phyloP scores from a whole-genome alignment of 2,797 vertebrate species.

The Hephaestus fuliginosus region DNA sequence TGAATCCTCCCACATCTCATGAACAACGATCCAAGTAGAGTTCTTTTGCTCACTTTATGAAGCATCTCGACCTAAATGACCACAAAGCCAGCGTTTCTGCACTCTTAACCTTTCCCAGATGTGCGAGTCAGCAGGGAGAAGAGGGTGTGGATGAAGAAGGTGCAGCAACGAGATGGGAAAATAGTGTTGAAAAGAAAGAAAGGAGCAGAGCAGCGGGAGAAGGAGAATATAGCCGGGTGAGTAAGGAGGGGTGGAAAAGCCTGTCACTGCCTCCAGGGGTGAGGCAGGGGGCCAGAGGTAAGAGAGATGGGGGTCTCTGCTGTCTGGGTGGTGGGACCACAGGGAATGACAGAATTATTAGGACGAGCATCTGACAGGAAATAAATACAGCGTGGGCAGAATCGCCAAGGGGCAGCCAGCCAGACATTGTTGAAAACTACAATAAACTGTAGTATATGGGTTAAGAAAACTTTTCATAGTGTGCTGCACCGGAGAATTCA shows the following conservation, averaged over 20 bases:
- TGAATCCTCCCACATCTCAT: background rate
- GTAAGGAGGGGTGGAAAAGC: conserved; percentile 36
- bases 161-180: conserved; percentile 55
- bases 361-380: conserved; percentile 78
- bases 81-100: conserved; percentile 53
- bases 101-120: conserved; percentile 79
- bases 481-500: conserved; percentile 35
- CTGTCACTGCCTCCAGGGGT: conserved; percentile 61
- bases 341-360: conserved; percentile 75
- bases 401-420: conserved; percentile 66
- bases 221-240: conserved; percentile 32
- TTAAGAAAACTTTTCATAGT: conserved; percentile 67
- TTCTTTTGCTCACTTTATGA: conserved; percentile 34
- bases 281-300: conserved; percentile 57
- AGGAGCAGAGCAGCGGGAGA: conserved; percentile 50
- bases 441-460: conserved; percentile 66
- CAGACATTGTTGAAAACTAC: conserved; percentile 68
- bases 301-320: conserved; percentile 59
- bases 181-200: conserved; percentile 27
- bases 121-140: conserved; percentile 55
- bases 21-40: conserved; percentile 14
- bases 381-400: conserved; percentile 73
- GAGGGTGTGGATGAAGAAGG: conserved; percentile 67
- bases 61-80: conserved; percentile 48
- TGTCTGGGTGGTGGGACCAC: conserved; percentile 79